Percentiles rank a stretch among this genome's conserved stretches.
These are phyloP conservation scores for Thalassarche chlororhynchos DNA, from an alignment of 2,113 vertebrate species.

Conservation along the genomic window DNA sequence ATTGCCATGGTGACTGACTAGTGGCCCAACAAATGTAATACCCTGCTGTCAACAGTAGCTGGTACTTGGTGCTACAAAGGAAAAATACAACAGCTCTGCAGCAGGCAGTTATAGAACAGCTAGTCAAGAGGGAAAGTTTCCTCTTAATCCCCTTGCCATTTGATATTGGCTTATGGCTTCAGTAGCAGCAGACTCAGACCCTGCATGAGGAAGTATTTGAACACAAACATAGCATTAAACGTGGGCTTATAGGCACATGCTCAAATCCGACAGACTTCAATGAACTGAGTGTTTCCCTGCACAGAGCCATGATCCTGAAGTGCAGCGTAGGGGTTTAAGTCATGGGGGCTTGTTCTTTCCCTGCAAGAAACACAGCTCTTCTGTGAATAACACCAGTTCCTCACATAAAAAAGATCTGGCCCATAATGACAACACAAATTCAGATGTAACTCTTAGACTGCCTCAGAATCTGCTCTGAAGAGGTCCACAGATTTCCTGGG, in stretches of 20 bases:
- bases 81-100: background rate
- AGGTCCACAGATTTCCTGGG: background rate
- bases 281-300: background rate
- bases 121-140: background rate
- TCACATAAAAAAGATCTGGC: background rate
- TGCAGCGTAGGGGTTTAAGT: background rate
- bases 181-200: background rate
- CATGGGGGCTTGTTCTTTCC: background rate
- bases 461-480: background rate
- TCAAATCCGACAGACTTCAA: background rate
- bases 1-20: background rate
- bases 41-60: background rate
- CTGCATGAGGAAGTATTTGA: background rate
- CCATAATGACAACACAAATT: background rate
- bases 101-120: background rate
- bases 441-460: background rate
- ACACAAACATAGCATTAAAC: background rate
- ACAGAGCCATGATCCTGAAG: background rate
- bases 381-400: background rate
- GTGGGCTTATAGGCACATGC: background rate
- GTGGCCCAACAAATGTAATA: background rate
- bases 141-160: background rate
- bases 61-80: background rate
- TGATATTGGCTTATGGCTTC: background rate
- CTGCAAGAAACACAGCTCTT: background rate